Evolutionary conservation across 1,140 invertebrate species (phyloP), one percentile per base, ranked within the genome.

Genomic region (Melipona quadrifasciata): DNA sequence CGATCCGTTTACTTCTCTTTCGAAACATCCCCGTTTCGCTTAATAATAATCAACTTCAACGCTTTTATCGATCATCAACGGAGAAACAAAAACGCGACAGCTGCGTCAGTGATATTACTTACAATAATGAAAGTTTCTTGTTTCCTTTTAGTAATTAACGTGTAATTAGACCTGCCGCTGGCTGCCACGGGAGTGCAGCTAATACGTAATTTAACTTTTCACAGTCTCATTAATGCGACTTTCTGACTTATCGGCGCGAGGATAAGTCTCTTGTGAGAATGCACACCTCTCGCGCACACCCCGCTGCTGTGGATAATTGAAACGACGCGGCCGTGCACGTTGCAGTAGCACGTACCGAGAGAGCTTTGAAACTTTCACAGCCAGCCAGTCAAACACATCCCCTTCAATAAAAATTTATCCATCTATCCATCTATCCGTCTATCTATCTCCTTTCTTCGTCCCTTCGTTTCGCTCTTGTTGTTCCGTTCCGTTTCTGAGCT

Each of bases 341-440:
- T 61, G 39, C 39, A 61, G 58, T n/a, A 61, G n/a, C 58, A 61
- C 11, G n/a, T 10, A 61, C 10, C 58, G 58, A 14, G n/a, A 14
- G 58, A 47, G 8, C 39, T 47, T 75, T 71, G 17, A 70, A 70
- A 39, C 55, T 34, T 85, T 31, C 47, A 61, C 31, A 73, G 65
- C 64, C 79, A 88, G 85, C 75, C 65, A 89, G 64, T 80, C 71
- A 86, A 82, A 76, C 51, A 58, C 24, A 39, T 51, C 39, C n/a
- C 24, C 19, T 31, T 51, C 61, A 76, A 86, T 80, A 74, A 86
- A 86, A 85, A 31, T 86, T 47, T 72, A 53, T 24, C 61, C 6
- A 47, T 47, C 39, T 47, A 47, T 39, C 39, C 6, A 39, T 39
- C 39, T 3, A 39, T 68, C 11, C 14, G 17, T 71, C 34, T 24